Base-by-base conservation (phyloP, 2,888 invertebrate genomes). In the Watsonalla cultraria region DNA sequence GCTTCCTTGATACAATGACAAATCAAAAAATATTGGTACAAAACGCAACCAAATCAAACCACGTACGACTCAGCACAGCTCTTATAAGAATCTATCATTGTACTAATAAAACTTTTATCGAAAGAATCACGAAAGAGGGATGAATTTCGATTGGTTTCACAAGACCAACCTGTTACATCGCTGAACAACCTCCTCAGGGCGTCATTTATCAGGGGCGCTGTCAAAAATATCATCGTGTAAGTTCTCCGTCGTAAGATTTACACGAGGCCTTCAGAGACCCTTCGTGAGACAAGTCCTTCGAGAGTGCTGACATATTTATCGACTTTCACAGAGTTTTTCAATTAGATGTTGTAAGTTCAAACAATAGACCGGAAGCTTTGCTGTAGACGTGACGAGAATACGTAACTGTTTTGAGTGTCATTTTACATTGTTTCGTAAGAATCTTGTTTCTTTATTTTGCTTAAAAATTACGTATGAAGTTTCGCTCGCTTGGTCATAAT, bases 161-260 rank as follows among this genome's bases (percentile, higher is more conserved):
- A 52, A 51, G 42, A 56, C 52, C 65, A 64, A 70, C 70, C 71
- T 70, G 68, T 69, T 69, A 70, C 66, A 51, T 46, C 56, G 55
- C 61, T 61, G 61, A 62, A 66, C 67, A 65, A 58, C 64, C 14
- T 53, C 53, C 51, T 58, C 58, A 58, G 57, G 47, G 49, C 7
- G 6, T 54, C 62, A 65, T 70, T 64, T 67, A 63, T 70, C 69
- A 70, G 52, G 42, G 55, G 11, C 53, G 54, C 61, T 70, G 69
- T 71, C 70, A 66, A 71, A 70, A 71, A 66, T 70, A 70, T 69
- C 70, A 67, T 67, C 71, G 70, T 63, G 62, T 61, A 62, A 64
- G 61, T 57, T 61, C 59, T 57, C 60, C 57, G 58, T 53, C 34
- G 49, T 33, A 54, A 68, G 68, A 69, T 69, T 68, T 69, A 69